phyloP scores from a whole-genome alignment of 35 echinoderm and acorn worm genomes.

The Ptychodera flava region DNA sequence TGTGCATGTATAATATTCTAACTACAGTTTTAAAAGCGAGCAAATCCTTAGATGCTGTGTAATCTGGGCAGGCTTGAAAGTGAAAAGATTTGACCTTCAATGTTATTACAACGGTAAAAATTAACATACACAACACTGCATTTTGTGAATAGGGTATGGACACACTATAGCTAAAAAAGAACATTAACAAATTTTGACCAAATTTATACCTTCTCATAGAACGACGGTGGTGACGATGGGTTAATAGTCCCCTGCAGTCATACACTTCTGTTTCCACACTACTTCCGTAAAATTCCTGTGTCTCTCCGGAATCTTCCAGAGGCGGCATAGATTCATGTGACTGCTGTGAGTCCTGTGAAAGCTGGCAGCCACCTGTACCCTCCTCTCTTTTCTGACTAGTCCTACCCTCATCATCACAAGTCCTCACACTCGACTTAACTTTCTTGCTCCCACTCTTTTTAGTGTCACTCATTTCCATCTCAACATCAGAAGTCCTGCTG shows the following conservation, averaged over 20 bases:
- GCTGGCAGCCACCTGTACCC: too few relatives aligned
- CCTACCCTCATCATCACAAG: neutral
- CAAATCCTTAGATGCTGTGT: too few relatives aligned
- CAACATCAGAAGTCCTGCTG: constrained; percentile 3
- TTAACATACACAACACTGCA: too few relatives aligned
- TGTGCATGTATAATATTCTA: too few relatives aligned
- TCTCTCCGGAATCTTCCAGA: constrained; percentile 15
- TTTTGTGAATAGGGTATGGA: too few relatives aligned
- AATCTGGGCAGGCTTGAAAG: too few relatives aligned
- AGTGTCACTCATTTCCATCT: constrained; percentile 16
- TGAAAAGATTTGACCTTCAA: too few relatives aligned
- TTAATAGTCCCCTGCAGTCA: constrained; percentile 65
- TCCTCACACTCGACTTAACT: neutral
- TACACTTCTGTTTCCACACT: constrained; percentile 53
- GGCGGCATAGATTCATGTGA: constrained; percentile 28
- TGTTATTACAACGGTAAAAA: too few relatives aligned
- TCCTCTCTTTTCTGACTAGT: neutral
- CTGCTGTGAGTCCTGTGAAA: constrained; percentile 25
- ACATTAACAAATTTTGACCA: too few relatives aligned
- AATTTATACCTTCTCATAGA: neutral
- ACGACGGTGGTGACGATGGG: neutral
- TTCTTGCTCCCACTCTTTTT: neutral
- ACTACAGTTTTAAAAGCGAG: too few relatives aligned
- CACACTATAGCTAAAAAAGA: too few relatives aligned
- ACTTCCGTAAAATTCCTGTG: constrained; percentile 39